A percentile compares a stretch with the other conserved stretches of the same genome.
Evolutionary conservation across 2,888 invertebrate genomes (phyloP).

Genomic region (Mesorhabditis belari): DNA sequence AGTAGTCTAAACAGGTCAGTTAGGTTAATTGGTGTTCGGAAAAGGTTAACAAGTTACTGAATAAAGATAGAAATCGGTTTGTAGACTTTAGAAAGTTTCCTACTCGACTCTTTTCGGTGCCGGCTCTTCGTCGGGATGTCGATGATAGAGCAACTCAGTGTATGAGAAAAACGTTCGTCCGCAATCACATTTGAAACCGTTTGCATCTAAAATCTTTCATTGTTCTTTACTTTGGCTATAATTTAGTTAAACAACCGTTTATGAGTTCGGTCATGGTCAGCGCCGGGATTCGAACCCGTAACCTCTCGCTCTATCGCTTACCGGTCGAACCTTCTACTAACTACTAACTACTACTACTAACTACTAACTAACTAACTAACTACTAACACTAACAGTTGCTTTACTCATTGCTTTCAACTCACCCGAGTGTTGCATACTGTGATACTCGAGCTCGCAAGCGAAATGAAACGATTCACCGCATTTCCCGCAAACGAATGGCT

Average conservation of each 20-base stretch:
- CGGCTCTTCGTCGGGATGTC: constrained; percentile 41
- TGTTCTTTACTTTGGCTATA: too few species aligned
- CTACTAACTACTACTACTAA: too few species aligned
- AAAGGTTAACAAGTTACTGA: neutral
- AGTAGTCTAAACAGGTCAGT: too few species aligned
- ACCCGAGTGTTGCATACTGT: constrained; percentile 41
- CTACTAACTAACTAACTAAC: too few species aligned
- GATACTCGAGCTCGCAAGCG: constrained; percentile 49
- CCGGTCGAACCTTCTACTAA: too few species aligned
- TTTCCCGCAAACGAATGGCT: constrained; percentile 50
- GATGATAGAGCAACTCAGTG: constrained; percentile 52
- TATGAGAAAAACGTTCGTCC: constrained; percentile 51
- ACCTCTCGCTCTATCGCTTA: too few species aligned
- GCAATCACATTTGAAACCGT: constrained; percentile 51
- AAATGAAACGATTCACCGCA: constrained; percentile 50
- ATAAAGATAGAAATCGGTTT: too few species aligned
- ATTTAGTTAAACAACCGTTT: too few species aligned
- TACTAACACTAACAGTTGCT: too few species aligned
- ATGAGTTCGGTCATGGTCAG: too few species aligned
- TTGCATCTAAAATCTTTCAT: constrained; percentile 28
- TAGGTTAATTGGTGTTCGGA: neutral
- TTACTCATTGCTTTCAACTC: neutral
- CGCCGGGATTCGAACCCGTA: too few species aligned
- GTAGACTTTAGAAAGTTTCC: too few species aligned
- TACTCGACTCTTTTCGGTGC: neutral